Evolutionary conservation across 2,113 vertebrate species (phyloP).

Genomic region (Ochotona curzoniae): DNA sequence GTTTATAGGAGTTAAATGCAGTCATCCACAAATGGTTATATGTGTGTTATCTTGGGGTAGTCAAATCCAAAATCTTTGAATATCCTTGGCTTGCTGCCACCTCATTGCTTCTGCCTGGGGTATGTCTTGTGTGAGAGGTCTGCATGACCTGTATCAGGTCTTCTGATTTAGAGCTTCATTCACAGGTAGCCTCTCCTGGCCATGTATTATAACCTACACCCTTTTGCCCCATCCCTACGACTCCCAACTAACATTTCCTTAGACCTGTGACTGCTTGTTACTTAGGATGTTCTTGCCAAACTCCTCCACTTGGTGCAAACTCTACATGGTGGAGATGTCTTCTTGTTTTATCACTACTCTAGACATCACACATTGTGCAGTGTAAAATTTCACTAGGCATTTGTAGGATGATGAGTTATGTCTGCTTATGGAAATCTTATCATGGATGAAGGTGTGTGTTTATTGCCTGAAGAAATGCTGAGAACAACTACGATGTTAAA

Average conservation of each 20-base stretch:
- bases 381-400: background rate
- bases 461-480: background rate
- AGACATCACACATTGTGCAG: background rate
- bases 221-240: background rate
- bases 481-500: background rate
- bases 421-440: background rate
- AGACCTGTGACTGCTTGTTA: background rate
- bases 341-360: too few relatives aligned
- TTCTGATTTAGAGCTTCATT: background rate
- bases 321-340: background rate
- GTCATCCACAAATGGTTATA: background rate
- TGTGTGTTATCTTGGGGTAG: background rate
- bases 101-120: background rate
- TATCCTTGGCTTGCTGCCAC: background rate
- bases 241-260: background rate
- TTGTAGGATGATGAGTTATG: background rate
- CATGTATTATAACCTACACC: accelerated
- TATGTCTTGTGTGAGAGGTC: background rate
- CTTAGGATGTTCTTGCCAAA: background rate
- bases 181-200: background rate
- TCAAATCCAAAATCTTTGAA: background rate
- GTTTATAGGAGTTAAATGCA: background rate
- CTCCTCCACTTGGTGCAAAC: background rate
- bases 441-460: too few relatives aligned
- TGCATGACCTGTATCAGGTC: background rate